Base-by-base conservation (phyloP, 1,140 invertebrate species). In the Galendromus occidentalis region DNA sequence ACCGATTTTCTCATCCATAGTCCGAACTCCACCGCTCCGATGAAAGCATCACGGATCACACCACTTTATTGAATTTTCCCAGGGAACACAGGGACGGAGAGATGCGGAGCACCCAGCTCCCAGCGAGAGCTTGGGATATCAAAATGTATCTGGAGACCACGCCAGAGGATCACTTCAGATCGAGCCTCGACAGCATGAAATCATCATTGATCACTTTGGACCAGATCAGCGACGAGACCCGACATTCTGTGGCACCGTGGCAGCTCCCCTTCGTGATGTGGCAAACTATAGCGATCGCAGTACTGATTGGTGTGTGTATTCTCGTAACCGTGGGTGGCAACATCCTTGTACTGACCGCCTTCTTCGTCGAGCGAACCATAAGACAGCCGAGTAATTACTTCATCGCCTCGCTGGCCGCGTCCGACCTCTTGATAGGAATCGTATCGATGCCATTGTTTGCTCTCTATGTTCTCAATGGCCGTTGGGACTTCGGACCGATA, bases 331-430 rank as follows among this genome's bases (percentile, higher is more conserved):
- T 96, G 14, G 84, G 86, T 67, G 96, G 96, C 42, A 99, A 99
- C 75, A 87, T 98, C 51, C 82, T 98, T 17, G 96, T 99, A 33
- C 81, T 99, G 25, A 75, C 97, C 39, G 90, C 93, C 20, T 99
- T 98, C 77, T 86, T 95, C 65, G 86, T 98, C 28, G 96, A 99
- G 75, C 81, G 94, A 66, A 87, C 87, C 65, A 98, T 99, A 72
- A 83, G 96, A 51, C 94, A 98, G 73, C 95, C 96, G 2, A 95
- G 91, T 73, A 99, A 99, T 78, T 99, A 98, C 79, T 98, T 98
- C 78, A 97, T 99, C 64, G 94, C 92, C 2, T 98, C 93, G 0
- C 80, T 99, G 44, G 95, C 96, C 25, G 89, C 93, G 30, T 97
- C 93, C 14, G 96, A 99, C 79, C 84, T 98, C 78, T 81, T 98